These are phyloP conservation scores for Gorsachius magnificus DNA, from an alignment of 2,797 vertebrate genomes.

Conservation along the genomic window DNA sequence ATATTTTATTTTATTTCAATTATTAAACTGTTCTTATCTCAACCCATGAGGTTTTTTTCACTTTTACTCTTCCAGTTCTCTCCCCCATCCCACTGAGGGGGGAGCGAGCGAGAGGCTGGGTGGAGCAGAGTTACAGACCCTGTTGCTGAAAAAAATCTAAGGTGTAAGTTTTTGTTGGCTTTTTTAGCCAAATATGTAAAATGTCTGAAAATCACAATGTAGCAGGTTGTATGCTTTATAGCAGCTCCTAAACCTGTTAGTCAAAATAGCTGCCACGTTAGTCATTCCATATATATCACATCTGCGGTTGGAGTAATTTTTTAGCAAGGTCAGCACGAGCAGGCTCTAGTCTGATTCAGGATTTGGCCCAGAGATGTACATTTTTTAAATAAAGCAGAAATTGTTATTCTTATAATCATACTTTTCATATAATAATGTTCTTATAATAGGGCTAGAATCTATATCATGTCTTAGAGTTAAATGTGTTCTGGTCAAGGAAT, in stretches of 20 bases:
- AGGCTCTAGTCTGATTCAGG: neutral
- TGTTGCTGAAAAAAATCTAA: neutral
- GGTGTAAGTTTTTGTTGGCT: neutral
- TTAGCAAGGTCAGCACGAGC: neutral
- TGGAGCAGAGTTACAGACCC: neutral
- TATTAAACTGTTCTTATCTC: too few species aligned
- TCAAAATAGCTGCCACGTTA: neutral
- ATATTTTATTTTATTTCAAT: too few species aligned
- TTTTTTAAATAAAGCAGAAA: neutral
- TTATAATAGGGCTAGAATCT: neutral
- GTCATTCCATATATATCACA: neutral
- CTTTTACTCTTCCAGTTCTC: too few species aligned
- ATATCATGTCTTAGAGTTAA: neutral
- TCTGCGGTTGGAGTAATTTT: neutral
- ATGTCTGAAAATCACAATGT: neutral
- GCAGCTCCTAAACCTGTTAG: neutral
- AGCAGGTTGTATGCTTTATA: neutral
- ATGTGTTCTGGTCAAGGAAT: neutral
- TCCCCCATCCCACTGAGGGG: too few species aligned
- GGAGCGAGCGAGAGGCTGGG: too few species aligned
- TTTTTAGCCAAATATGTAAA: neutral
- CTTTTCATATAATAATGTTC: neutral
- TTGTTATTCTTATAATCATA: neutral
- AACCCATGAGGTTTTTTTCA: too few species aligned
- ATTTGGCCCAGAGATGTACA: neutral